phyloP scores from a whole-genome alignment of 2,113 vertebrate species.

The Melospiza georgiana region DNA sequence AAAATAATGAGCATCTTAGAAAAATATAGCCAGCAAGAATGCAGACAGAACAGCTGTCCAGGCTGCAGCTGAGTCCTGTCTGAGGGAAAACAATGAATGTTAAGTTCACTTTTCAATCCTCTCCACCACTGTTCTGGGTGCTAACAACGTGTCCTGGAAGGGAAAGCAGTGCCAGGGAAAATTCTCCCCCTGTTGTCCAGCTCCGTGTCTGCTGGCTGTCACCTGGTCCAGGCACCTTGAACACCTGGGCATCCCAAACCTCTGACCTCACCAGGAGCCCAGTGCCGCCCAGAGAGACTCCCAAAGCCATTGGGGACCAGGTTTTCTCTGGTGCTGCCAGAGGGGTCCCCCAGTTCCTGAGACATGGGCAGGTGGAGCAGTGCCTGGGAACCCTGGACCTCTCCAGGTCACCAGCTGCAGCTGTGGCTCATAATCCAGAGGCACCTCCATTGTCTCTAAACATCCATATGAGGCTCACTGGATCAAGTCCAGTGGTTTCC shows the following conservation, averaged over 20 bases:
- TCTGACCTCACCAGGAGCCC: not conserved
- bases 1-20: not conserved
- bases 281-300: rapidly evolving
- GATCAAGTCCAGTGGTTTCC: not conserved
- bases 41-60: not conserved
- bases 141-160: not conserved
- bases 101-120: not conserved
- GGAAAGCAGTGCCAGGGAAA: not conserved
- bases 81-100: not conserved
- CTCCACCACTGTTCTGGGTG: not conserved
- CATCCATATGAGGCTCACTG: not conserved
- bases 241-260: rapidly evolving
- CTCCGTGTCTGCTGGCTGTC: not conserved
- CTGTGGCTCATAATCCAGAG: not conserved
- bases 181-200: not conserved
- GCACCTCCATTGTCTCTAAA: not conserved
- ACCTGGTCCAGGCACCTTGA: rapidly evolving
- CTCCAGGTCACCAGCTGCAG: not conserved
- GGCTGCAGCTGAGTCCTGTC: not conserved
- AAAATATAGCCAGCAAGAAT: not conserved
- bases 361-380: not conserved
- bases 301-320: not conserved
- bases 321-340: not conserved
- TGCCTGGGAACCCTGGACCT: rapidly evolving
- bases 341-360: not conserved